Conservation (phyloP, 2,888 invertebrate species). For the Tachina grossa region DNA sequence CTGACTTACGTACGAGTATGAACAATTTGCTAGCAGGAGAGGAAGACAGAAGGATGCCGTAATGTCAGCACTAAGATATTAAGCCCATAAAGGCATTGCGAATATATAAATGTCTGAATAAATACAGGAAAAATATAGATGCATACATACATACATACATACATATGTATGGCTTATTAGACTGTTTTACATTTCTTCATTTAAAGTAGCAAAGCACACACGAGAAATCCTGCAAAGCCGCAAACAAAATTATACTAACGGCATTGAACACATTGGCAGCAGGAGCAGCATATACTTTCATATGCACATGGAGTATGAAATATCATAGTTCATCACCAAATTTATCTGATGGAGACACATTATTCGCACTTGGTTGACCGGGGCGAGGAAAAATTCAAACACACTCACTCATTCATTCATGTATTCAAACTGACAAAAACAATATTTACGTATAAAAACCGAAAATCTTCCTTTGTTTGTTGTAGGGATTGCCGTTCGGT, state of each 20-base stretch:
- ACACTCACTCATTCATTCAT: neutral
- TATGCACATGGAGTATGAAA: constrained; percentile 36
- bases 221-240: neutral
- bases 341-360: constrained; percentile 78
- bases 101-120: constrained; percentile 19
- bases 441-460: constrained; percentile 35
- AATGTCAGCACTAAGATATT: constrained; percentile 55
- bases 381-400: constrained; percentile 38
- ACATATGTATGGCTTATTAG: neutral
- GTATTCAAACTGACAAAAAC: constrained; percentile 3
- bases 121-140: neutral
- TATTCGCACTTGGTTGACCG: constrained; percentile 75
- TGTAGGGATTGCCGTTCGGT: too few species aligned
- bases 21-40: neutral
- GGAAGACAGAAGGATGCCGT: constrained; percentile 1
- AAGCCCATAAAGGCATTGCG: constrained; percentile 40
- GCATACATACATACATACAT: neutral
- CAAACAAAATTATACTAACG: constrained; percentile 38
- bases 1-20: neutral
- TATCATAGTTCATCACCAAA: constrained; percentile 71
- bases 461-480: constrained; percentile 51
- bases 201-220: too few species aligned
- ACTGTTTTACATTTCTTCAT: constrained; percentile 53
- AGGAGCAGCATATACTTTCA: constrained; percentile 8
- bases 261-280: constrained; percentile 37